Percentiles rank a stretch among this genome's conserved stretches.
phyloP scores from a whole-genome alignment of 2,797 vertebrate species.

The Takifugu ocellatus region DNA sequence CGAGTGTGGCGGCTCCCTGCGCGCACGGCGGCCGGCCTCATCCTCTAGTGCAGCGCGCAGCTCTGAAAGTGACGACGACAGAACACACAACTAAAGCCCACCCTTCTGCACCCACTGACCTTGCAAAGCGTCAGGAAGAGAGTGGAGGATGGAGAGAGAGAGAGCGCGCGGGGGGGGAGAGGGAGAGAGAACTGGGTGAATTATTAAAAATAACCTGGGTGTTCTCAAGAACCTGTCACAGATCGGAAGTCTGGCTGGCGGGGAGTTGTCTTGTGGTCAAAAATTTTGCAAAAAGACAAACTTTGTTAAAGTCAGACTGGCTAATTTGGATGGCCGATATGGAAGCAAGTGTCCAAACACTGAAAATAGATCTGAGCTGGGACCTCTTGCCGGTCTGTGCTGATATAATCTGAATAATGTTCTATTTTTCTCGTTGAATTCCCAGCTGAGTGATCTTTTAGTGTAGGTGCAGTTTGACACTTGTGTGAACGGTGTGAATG shows the following conservation, averaged over 20 bases:
- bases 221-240: conserved; percentile 45
- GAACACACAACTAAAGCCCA: conserved; percentile 58
- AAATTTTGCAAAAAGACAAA: neutral
- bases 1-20: conserved; percentile 15
- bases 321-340: too few relatives aligned
- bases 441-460: too few relatives aligned
- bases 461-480: too few relatives aligned
- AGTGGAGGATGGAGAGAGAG: conserved; percentile 15
- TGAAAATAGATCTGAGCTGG: too few relatives aligned
- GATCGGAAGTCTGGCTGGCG: too few relatives aligned
- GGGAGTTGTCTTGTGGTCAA: too few relatives aligned
- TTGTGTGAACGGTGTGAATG: too few relatives aligned
- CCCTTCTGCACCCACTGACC: conserved; percentile 78
- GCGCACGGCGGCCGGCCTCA: conserved; percentile 21
- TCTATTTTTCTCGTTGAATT: too few relatives aligned
- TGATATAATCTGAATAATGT: too few relatives aligned
- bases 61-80: conserved; percentile 65
- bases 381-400: too few relatives aligned
- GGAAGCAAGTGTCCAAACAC: too few relatives aligned
- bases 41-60: conserved; percentile 58
- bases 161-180: conserved; percentile 19
- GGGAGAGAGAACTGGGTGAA: conserved; percentile 64
- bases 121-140: conserved; percentile 52
- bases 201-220: conserved; percentile 78
- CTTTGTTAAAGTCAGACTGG: neutral